These are phyloP conservation scores for Tenualosa thibaudeaui DNA, from an alignment of 2,797 vertebrate genomes.

Conservation along the genomic window DNA sequence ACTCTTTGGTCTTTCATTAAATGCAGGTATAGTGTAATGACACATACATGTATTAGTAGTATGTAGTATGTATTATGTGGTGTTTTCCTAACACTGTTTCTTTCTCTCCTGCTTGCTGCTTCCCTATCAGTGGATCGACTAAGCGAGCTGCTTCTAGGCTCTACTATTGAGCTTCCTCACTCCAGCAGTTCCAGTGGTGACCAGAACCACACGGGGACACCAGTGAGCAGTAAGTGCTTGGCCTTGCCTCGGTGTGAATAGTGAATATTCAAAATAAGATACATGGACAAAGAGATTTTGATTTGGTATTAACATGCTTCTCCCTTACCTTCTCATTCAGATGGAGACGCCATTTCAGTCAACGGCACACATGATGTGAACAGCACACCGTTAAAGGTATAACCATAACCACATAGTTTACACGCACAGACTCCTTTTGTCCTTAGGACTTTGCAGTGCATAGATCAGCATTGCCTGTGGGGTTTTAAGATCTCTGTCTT, in stretches of 20 bases:
- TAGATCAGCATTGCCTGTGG: background rate
- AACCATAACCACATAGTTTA: background rate
- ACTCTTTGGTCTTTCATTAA: background rate
- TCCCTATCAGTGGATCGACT: constrained; percentile 78
- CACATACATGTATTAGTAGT: too few relatives aligned
- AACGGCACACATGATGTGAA: constrained; percentile 77
- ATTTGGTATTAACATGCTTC: background rate
- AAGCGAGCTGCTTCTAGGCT: constrained; percentile 77
- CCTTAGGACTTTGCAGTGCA: background rate
- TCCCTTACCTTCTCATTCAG: constrained; percentile 59
- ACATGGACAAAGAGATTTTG: background rate
- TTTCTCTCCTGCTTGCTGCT: background rate
- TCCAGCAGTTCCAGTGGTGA: constrained; percentile 62
- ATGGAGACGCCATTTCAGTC: constrained; percentile 74
- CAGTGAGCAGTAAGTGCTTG: constrained; percentile 67
- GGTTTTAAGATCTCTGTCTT: background rate
- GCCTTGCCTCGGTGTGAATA: background rate
- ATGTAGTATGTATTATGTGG: background rate
- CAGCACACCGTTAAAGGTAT: constrained; percentile 65
- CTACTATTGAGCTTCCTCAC: constrained; percentile 59
- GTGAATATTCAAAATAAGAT: background rate
- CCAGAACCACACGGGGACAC: constrained; percentile 57
- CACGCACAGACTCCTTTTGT: background rate
- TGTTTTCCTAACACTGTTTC: background rate
- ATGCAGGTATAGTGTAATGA: background rate